Evolutionary conservation across 2,888 invertebrate species (phyloP), one percentile per base, ranked within the genome.

Genomic region (Drosophila rubida): DNA sequence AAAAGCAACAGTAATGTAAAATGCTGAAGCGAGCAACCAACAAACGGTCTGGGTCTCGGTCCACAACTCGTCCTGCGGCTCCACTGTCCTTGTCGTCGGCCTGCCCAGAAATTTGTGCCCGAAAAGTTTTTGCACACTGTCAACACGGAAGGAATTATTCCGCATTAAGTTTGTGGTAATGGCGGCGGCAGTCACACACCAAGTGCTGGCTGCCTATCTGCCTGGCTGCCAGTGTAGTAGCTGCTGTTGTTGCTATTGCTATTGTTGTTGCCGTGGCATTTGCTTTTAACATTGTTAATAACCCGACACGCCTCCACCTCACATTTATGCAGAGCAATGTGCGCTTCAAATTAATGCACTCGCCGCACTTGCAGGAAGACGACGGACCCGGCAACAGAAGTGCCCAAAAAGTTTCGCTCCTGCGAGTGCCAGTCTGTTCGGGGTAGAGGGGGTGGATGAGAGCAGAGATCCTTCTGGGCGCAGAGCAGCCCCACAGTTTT

Each of bases 121-220:
- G 46, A 69, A 87, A 81, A 87, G 49, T 84, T 82, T 82, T 87
- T 83, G 86, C 87, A 79, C 82, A 85, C 87, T 87, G 82, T 85
- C 84, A 84, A 84, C 89, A 84, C 89, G 88, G 89, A 87, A 87
- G 87, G 86, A 83, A 84, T 87, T 87, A 89, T 89, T 88, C 86
- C 76, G 88, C 86, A 89, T 88, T 89, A 89, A 89, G 89, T 83
- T 83, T 87, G 82, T 65, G 87, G 87, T 85, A 85, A 87, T 87
- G 87, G 82, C 74, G 68, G 70, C 85, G 85, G 69, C 87, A 81
- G 69, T 71, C 71, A 80, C 75, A 74, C 64, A 55, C 67, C 69
- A 59, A 71, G 74, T 75, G 69, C 67, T 55, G 76, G 55, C 35
- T 30, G 37, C 37, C 51, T 13, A 35, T 51, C 48, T 59, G 48